Evolutionary conservation across 1,140 invertebrate species (phyloP), one percentile per base, ranked within the genome.

Genomic region (Drosophila ironensis): DNA sequence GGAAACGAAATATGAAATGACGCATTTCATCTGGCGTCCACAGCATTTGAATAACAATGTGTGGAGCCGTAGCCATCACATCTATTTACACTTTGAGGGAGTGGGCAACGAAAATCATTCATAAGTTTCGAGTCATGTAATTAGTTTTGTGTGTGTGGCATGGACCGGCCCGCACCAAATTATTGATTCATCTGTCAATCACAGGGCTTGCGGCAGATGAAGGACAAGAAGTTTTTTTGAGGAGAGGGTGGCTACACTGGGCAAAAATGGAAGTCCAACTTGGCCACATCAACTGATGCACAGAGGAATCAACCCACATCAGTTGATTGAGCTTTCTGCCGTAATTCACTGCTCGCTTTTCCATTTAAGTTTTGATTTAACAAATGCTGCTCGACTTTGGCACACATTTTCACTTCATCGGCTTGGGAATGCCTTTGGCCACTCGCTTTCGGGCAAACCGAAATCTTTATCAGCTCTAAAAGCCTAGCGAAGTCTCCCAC

Each of bases 41-140:
- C 44, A 30, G 22, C 69, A 72, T 78, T 78, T 80, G 44, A 74
- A 80, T 78, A 51, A 74, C 75, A 78, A 78, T 78, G 28, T 78
- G 28, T 9, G 22, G 3, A 30, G 14, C 4, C 33, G 33, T 8
- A 37, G 46, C 9, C 41, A 4, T 22, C 16, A 24, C 30, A 35
- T 48, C 28, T 35, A 33, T 12, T 52, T 14, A 25, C 37, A 27
- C 5, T 16, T 11, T 38, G 22, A 27, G 8, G 16, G 6, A 11
- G 25, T 12, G 30, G 8, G 16, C 9, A 11, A 30, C 30, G 30
- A 40, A 40, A 68, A 40, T 56, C 64, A 75, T 54, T 57, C 37
- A 77, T 72, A 52, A 52, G 35, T 28, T 50, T 56, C 35, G 61
- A 54, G 16, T 64, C 77, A 64, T 78, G 51, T 80, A 80, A 80